Evolutionary conservation across 2,888 invertebrate genomes (phyloP).

Genomic region (Autographa pulchrina): DNA sequence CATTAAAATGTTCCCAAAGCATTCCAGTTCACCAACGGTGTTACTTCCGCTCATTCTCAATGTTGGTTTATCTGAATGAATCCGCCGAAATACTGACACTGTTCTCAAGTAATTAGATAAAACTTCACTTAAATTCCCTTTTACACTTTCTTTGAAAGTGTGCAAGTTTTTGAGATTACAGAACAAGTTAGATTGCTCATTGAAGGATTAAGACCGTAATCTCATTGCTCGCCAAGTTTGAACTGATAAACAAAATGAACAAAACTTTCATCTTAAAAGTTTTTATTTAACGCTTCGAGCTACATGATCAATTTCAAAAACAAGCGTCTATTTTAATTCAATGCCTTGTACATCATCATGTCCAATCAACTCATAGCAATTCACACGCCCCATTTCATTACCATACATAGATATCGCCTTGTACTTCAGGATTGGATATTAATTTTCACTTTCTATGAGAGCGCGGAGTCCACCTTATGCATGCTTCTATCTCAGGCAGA

Average conservation of each 20-base stretch:
- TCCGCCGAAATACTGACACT: conserved; percentile 58
- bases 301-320: conserved; percentile 11
- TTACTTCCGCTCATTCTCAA: conserved; percentile 62
- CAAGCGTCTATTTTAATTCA: conserved; percentile 18
- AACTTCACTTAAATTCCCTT: conserved; percentile 42
- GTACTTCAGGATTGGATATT: conserved; percentile 62
- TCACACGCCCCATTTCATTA: conserved; percentile 58
- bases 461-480: conserved; percentile 63
- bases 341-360: conserved; percentile 27
- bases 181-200: conserved; percentile 16
- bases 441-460: conserved; percentile 76
- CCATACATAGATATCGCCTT: conserved; percentile 56
- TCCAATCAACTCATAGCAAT: conserved; percentile 39
- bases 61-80: conserved; percentile 46
- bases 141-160: conserved; percentile 30
- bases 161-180: conserved; percentile 21
- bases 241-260: not conserved
- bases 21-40: conserved; percentile 69
- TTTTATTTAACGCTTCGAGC: not conserved
- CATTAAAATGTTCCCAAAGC: conserved; percentile 71
- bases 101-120: conserved; percentile 58
- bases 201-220: conserved; percentile 27
- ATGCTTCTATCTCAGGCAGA: conserved; percentile 64
- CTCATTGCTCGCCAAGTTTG: conserved; percentile 13
- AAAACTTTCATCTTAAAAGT: not conserved